Conservation (phyloP, 2,888 invertebrate genomes). For the Caenorhabditis afra region DNA sequence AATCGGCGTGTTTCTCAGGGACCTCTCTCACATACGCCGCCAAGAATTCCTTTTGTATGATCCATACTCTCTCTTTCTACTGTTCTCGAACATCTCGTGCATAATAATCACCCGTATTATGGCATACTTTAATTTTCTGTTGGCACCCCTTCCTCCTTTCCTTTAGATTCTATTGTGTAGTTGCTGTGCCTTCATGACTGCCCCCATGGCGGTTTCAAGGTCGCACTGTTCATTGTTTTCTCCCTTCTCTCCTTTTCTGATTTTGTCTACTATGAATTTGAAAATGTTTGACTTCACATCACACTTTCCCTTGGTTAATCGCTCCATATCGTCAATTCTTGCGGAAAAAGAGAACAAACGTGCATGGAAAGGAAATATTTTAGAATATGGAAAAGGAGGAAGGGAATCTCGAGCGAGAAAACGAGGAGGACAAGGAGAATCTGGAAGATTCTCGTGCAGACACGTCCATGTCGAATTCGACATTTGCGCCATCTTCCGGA, state of each 20-base stretch:
- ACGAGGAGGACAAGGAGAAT: constrained; percentile 53
- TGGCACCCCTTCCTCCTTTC: not conserved
- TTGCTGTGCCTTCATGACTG: not conserved
- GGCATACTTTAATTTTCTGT: not conserved
- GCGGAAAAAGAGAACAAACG: not conserved
- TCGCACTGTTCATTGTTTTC: constrained; percentile 7
- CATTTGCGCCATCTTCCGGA: constrained; percentile 11
- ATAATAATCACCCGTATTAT: constrained; percentile 20
- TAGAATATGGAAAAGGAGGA: constrained; percentile 39
- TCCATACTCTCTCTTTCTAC: constrained; percentile 1
- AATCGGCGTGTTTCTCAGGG: constrained; percentile 54
- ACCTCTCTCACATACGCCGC: constrained; percentile 11
- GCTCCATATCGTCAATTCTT: constrained; percentile 21
- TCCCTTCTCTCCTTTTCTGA: not conserved
- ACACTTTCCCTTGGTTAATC: not conserved
- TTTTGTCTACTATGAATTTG: constrained; percentile 38
- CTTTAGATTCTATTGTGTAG: not conserved
- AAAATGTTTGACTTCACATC: constrained; percentile 26
- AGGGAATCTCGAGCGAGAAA: not conserved
- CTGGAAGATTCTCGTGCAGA: constrained; percentile 43
- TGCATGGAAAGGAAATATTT: not conserved
- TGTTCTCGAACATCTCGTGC: constrained; percentile 4
- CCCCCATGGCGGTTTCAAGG: not conserved
- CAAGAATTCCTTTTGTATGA: not conserved
- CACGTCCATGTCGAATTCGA: constrained; percentile 50